Evolutionary conservation across 2,888 invertebrate species (phyloP), one percentile per base, ranked within the genome.

Genomic region (Dolichopus griseipennis): DNA sequence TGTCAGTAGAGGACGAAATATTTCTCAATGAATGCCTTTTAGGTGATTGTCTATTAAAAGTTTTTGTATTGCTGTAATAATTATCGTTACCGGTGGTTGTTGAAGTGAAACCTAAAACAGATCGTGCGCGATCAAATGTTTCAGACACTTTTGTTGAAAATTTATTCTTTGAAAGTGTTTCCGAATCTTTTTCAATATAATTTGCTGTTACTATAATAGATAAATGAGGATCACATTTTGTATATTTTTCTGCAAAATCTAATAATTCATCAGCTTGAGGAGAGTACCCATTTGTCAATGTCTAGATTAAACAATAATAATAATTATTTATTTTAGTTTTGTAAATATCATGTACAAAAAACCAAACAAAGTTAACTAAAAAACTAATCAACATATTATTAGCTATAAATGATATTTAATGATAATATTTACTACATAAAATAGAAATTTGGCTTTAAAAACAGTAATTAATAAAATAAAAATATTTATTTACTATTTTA

Each of bases 161-260:
- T 66, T 75, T 75, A 52, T 73, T 74, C 1, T 61, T 43, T 21
- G 68, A 37, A 34, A 70, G 69, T 62, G 76, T 76, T 68, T 71
- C 72, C 10, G 73, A 63, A 68, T 75, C 67, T 6, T 73, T 71
- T 18, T 65, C 65, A 64, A 79, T 73, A 74, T 76, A 77, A 69
- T 78, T 77, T 22, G 76, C 77, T 12, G 79, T 75, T 18, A 78
- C 69, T 66, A 78, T 75, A 68, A 79, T 74, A 4, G 76, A 70
- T 52, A 76, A 68, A 1, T 65, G 22, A 3, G 77, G 72, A 8
- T 77, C 75, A 71, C 75, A 75, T 64, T 69, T 67, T 69, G 77
- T 72, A 67, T 78, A 79, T 9, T 73, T 73, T 4, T 62, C 27
- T 5, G 74, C 68, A 67, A 76, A 78, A 5, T 66, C 64, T 27